phyloP scores from a whole-genome alignment of 64 coral and sea anemone genomes.

The Montipora foliosa region DNA sequence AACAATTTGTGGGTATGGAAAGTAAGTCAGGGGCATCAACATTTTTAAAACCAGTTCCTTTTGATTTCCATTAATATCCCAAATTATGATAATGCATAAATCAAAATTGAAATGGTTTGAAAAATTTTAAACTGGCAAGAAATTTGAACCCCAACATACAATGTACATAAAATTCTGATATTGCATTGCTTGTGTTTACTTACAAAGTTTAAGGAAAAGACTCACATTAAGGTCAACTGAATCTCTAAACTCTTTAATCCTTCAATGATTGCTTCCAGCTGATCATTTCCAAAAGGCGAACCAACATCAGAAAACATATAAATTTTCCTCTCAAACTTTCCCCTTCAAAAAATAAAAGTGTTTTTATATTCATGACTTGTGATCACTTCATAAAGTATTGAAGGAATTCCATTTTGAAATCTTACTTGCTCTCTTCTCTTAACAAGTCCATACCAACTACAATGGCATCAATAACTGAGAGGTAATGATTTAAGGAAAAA shows the following conservation, averaged over 20 bases:
- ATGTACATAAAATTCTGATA: too few relatives aligned
- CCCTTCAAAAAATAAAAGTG: constrained; percentile 55
- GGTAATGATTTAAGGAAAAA: constrained; percentile 62
- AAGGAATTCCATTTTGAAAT: too few relatives aligned
- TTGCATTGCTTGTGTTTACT: too few relatives aligned
- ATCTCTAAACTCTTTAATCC: constrained; percentile 80
- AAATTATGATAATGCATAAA: too few relatives aligned
- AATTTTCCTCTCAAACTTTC: constrained; percentile 93
- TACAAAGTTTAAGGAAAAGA: background rate
- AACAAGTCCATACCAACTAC: constrained; percentile 96
- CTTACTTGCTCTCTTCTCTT: constrained; percentile 75
- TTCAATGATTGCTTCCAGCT: constrained; percentile 87
- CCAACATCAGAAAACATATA: constrained; percentile 92
- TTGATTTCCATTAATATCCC: too few relatives aligned
- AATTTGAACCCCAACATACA: too few relatives aligned
- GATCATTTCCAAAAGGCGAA: constrained; percentile 97
- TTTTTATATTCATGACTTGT: background rate
- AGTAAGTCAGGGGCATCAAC: too few relatives aligned
- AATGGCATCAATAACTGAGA: constrained; percentile 92
- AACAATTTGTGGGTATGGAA: too few relatives aligned
- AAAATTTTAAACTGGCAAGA: too few relatives aligned
- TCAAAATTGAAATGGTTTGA: too few relatives aligned
- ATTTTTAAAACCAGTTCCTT: too few relatives aligned
- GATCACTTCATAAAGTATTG: background rate
- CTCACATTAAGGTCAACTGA: constrained; percentile 87